phyloP scores from a whole-genome alignment of 2,797 vertebrate genomes.

The Scyliorhinus canicula region DNA sequence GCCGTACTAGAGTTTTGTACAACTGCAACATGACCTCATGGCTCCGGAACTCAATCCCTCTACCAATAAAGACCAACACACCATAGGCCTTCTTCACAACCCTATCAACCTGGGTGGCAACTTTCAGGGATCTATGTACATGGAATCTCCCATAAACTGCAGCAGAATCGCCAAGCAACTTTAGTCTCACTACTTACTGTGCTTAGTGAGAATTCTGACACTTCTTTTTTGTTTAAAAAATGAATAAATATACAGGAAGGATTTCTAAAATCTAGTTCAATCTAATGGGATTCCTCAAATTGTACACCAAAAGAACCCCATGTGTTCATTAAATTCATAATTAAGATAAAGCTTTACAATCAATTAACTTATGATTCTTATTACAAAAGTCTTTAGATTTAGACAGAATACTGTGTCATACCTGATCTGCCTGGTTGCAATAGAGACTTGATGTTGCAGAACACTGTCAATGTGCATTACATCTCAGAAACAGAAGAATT shows the following conservation, averaged over 20 bases:
- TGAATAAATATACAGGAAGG: neutral
- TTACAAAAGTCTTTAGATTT: conserved; percentile 32
- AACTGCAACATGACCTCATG: too few species aligned
- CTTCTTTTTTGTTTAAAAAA: neutral
- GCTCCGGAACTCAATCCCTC: too few species aligned
- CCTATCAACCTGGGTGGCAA: too few species aligned
- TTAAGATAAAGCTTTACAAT: conserved; percentile 39
- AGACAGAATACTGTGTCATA: neutral
- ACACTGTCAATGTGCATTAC: neutral
- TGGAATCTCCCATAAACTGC: too few species aligned
- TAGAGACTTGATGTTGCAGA: neutral
- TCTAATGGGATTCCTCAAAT: neutral
- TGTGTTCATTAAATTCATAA: conserved; percentile 39
- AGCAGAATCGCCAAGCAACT: neutral
- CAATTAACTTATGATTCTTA: conserved; percentile 31
- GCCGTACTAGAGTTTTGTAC: too few species aligned
- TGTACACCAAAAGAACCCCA: neutral
- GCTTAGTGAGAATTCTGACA: neutral
- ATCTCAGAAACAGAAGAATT: conserved; percentile 34
- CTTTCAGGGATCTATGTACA: too few species aligned
- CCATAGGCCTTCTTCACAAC: too few species aligned
- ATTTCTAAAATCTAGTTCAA: neutral
- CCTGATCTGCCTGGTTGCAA: conserved; percentile 39
- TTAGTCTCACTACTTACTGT: neutral
- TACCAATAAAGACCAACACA: too few species aligned